Conservation (phyloP, 2,113 vertebrate species). For the Alaudala cheleensis region DNA sequence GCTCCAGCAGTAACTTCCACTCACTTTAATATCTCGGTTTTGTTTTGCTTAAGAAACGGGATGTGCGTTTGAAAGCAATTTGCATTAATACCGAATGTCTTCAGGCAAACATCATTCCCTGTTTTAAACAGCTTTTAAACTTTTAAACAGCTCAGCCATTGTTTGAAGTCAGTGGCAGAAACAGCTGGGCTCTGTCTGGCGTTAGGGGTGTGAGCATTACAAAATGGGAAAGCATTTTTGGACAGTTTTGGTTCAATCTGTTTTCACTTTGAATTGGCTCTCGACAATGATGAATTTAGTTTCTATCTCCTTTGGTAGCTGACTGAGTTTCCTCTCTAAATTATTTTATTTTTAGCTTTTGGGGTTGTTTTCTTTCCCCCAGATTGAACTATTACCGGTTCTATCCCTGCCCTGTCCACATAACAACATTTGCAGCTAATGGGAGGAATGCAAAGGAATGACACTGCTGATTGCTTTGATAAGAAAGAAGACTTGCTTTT, state of each 20-base stretch:
- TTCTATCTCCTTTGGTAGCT: background rate
- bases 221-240: background rate
- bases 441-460: background rate
- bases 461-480: background rate
- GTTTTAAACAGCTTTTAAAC: background rate
- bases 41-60: conserved; percentile 2
- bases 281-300: background rate
- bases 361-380: background rate
- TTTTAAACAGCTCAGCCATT: background rate
- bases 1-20: background rate
- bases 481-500: background rate
- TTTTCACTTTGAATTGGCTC: conserved; percentile 29
- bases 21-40: background rate
- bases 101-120: background rate
- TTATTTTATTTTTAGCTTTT: background rate
- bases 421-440: background rate
- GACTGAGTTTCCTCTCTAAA: background rate
- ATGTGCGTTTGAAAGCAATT: conserved; percentile 14
- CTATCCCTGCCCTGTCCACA: background rate
- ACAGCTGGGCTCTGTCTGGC: background rate
- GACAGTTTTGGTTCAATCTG: conserved; percentile 22
- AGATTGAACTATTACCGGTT: background rate
- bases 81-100: conserved; percentile 4
- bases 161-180: conserved; percentile 13
- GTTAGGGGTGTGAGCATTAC: background rate